Conservation (phyloP, 2,888 invertebrate species). For the Stenoptilia bipunctidactyla region DNA sequence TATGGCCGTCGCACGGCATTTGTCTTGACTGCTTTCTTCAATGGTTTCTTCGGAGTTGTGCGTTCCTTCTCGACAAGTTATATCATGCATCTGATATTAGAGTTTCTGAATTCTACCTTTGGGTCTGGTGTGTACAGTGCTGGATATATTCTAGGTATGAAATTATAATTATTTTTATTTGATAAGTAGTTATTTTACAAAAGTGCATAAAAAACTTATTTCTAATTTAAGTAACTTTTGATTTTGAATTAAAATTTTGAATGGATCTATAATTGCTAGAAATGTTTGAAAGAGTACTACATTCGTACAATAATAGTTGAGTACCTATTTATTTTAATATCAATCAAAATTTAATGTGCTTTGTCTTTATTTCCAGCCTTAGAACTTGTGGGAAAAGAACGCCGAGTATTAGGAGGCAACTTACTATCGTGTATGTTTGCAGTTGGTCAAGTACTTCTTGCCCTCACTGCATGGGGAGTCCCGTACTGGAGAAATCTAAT, state of each 20-base stretch:
- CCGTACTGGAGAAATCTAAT: conserved; percentile 77
- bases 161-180: too few relatives aligned
- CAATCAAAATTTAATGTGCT: neutral
- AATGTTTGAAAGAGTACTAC: too few relatives aligned
- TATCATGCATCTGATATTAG: conserved; percentile 36
- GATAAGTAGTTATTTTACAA: too few relatives aligned
- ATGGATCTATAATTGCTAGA: too few relatives aligned
- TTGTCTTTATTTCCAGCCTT: conserved; percentile 58
- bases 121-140: conserved; percentile 52
- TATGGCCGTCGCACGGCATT: conserved; percentile 73
- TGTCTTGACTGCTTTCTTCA: conserved; percentile 64
- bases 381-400: conserved; percentile 76
- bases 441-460: conserved; percentile 74
- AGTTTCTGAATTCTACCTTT: conserved; percentile 43
- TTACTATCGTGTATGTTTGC: conserved; percentile 76
- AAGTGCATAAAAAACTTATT: too few relatives aligned
- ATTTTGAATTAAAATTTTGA: too few relatives aligned
- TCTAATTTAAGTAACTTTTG: too few relatives aligned
- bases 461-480: conserved; percentile 73
- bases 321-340: too few relatives aligned
- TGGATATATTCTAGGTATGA: conserved; percentile 59
- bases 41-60: conserved; percentile 59
- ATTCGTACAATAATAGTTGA: too few relatives aligned
- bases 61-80: conserved; percentile 39
- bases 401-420: conserved; percentile 76